Evolutionary conservation across 2,113 vertebrate species (phyloP).

Genomic region (Eurypyga helias): DNA sequence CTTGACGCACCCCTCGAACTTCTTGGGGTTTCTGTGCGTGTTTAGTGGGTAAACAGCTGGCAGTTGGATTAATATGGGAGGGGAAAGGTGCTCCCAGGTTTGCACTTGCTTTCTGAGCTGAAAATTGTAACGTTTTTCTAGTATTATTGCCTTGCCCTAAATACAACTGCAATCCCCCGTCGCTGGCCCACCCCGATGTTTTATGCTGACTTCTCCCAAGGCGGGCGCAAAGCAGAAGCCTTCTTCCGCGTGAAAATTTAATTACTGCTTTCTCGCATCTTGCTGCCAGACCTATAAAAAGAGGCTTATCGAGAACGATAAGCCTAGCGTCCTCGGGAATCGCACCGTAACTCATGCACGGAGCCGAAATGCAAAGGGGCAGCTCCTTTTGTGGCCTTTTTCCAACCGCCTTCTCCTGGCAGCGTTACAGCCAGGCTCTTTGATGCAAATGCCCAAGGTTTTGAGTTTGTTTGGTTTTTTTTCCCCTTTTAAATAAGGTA

Average conservation of each 20-base stretch:
- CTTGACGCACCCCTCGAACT: accelerated
- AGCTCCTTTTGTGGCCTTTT: neutral
- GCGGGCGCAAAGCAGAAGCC: neutral
- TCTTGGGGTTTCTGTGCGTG: accelerated
- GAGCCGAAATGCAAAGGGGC: neutral
- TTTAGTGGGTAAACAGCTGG: neutral
- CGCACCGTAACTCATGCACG: neutral
- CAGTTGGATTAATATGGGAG: accelerated
- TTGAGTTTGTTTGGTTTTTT: neutral
- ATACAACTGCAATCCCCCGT: neutral
- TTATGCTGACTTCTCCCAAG: neutral
- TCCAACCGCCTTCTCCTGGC: neutral
- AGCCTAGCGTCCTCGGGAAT: neutral
- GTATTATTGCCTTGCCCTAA: neutral
- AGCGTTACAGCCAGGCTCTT: neutral
- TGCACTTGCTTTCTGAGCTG: neutral
- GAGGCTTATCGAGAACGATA: neutral
- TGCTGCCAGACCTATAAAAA: neutral
- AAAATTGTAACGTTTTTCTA: accelerated
- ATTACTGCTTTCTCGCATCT: slow-evolving; percentile 12
- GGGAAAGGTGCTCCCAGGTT: neutral
- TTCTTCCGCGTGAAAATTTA: neutral
- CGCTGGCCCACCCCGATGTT: neutral
- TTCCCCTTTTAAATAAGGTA: neutral
- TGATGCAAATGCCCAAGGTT: neutral